Conservation (phyloP, 2,113 vertebrate genomes). For the Podocnemis expansa region DNA sequence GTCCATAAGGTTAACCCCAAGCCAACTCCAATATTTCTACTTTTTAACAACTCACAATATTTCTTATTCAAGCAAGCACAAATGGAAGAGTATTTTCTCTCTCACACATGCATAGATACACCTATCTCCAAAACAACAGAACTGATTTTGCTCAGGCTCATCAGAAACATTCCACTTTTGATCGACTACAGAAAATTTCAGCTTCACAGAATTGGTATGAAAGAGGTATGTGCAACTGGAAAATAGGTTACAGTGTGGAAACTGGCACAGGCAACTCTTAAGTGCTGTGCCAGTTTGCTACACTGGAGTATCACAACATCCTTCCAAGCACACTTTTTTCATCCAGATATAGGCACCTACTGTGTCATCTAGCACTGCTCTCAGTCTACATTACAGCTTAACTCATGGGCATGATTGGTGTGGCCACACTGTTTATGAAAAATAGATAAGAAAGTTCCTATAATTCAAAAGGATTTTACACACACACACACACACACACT, state of each 20-base stretch:
- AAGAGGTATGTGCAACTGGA: neutral
- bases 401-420: neutral
- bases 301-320: neutral
- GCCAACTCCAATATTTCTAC: neutral
- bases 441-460: neutral
- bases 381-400: neutral
- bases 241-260: neutral
- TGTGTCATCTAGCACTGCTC: neutral
- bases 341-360: conserved; percentile 8
- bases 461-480: neutral
- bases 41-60: neutral
- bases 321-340: neutral
- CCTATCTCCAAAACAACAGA: neutral
- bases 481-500: too few relatives aligned
- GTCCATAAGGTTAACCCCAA: neutral
- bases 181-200: neutral
- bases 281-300: neutral
- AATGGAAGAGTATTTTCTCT: neutral
- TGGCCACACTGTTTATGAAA: neutral
- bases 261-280: neutral
- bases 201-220: neutral
- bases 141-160: neutral
- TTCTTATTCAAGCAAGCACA: neutral
- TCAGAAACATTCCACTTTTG: neutral
- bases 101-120: neutral